Evolutionary conservation across 2,797 vertebrate species (phyloP), one percentile per base, ranked within the genome.

Genomic region (Naso thynnoides): DNA sequence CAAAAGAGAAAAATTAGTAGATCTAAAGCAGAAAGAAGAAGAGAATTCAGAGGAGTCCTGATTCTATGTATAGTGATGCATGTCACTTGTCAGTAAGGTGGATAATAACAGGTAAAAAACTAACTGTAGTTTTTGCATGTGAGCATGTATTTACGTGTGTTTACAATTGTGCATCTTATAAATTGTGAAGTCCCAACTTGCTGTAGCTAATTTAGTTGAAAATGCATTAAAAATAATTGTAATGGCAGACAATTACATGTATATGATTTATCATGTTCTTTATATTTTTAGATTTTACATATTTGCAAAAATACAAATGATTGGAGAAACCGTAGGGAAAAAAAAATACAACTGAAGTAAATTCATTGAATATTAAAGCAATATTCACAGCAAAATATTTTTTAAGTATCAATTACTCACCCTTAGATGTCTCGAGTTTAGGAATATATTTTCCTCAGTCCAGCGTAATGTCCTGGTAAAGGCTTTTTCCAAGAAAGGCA

Each of bases 281-380:
- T 48, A 4, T 27, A 61, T 14, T 16, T 23, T 5, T 2, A 26
- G 1, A 36, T 36, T 1, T 4, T 2, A 2, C 3, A 36, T 15
- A 31, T 55, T 55, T 36, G 36, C 53, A 14, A 15, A 54, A 36
- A 54, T 27, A n/a, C 52, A 31, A 21, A 55, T n/a, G 53, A 55
- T 36, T 36, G n/a, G 6, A 36, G n/a, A 33, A 55, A 31, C n/a
- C n/a, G 8, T 29, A 26, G 13, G 16, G 13, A 49, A 49, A 49
- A n/a, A 11, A 49, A 49, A n/a, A n/a, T n/a, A 48, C 45, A 48
- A 27, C 1, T 23, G 13, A 18, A 7, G 41, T 16, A 15, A 47
- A 11, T 21, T 47, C 42, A 44, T 19, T 45, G 21, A 23, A 23
- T 47, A 38, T 55, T 13, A 38, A 38, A 56, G 23, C 15, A 39